A percentile compares a stretch with the other conserved stretches of the same genome.
These are phyloP conservation scores for Saimiri boliviensis DNA, from an alignment of 2,113 vertebrate genomes.

Conservation along the genomic window DNA sequence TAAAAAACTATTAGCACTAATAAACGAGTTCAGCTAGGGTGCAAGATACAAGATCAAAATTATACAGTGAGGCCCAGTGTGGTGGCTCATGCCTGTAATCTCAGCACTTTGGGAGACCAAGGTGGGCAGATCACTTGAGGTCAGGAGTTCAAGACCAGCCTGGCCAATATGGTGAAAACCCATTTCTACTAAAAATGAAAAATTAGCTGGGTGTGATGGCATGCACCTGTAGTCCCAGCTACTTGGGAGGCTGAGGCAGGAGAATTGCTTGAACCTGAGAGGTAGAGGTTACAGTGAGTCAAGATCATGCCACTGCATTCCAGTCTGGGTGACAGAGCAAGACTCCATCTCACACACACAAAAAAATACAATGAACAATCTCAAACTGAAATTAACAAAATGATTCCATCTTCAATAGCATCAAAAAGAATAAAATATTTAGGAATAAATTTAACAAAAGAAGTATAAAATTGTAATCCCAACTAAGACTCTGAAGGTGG, in stretches of 20 bases:
- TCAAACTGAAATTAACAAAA: too few species aligned
- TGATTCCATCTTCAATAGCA: too few species aligned
- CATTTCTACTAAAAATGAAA: background rate
- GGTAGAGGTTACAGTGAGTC: background rate
- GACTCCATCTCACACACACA: background rate
- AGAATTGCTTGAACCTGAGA: background rate
- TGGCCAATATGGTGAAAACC: background rate
- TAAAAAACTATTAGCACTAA: slow-evolving; percentile 3
- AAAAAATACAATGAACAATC: background rate
- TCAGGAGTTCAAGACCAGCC: background rate
- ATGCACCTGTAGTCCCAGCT: background rate
- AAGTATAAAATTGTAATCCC: too few species aligned
- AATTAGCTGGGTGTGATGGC: background rate
- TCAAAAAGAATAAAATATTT: too few species aligned
- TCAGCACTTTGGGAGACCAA: background rate
- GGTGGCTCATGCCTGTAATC: too few species aligned
- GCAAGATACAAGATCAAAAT: background rate
- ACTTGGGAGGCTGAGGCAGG: background rate
- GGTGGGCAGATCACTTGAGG: background rate
- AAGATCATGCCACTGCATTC: background rate
- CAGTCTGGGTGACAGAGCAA: background rate
- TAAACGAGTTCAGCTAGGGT: background rate
- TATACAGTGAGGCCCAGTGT: too few species aligned
- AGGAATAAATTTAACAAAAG: too few species aligned
- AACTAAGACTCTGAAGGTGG: background rate